Conservation (phyloP, 2,888 invertebrate species). For the Drosophila imparisetae region DNA sequence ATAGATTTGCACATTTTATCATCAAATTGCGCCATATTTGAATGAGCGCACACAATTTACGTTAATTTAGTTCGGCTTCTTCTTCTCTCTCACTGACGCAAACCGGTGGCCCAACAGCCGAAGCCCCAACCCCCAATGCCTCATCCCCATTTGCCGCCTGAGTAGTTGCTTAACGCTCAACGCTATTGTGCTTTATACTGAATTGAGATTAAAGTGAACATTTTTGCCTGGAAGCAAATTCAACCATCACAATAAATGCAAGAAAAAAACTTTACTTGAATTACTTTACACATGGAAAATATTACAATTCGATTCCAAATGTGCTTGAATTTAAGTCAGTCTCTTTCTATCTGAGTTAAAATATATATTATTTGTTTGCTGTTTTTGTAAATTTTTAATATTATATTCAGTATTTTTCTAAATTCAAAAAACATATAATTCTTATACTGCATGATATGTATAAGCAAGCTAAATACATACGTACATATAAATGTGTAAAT, state of each 20-base stretch:
- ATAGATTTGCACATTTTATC: conserved; percentile 35
- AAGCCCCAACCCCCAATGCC: neutral
- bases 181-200: conserved; percentile 1
- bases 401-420: neutral
- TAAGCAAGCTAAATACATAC: neutral
- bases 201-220: neutral
- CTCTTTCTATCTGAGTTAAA: neutral
- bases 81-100: conserved; percentile 12
- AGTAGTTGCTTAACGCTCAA: neutral
- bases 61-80: conserved; percentile 45
- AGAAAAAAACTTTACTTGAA: neutral
- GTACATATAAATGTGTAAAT: neutral
- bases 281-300: neutral
- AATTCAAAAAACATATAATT: neutral
- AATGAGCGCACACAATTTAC: conserved; percentile 60
- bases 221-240: neutral
- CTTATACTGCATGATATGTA: neutral
- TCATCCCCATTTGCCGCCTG: neutral
- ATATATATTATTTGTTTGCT: neutral
- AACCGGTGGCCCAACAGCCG: conserved; percentile 1
- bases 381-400: neutral
- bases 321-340: neutral
- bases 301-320: neutral
- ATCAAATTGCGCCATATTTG: conserved; percentile 31
- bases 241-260: neutral